phyloP scores from a whole-genome alignment of 1,140 invertebrate species.

The Doryteuthis pealeii region DNA sequence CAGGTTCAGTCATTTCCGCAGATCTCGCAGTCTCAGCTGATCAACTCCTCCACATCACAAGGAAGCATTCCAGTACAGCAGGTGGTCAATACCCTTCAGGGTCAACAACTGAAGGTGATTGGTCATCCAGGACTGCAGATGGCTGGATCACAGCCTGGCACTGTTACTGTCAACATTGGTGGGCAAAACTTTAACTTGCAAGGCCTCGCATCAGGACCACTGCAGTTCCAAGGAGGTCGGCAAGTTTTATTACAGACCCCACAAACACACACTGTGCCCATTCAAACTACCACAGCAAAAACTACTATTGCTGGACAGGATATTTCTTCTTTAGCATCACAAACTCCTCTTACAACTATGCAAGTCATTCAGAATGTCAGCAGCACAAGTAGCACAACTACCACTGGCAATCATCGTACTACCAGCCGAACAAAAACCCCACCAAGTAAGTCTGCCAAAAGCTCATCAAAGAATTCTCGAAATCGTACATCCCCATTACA shows the following conservation, averaged over 20 bases:
- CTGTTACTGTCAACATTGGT: slow-evolving; percentile 40
- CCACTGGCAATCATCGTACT: slow-evolving; percentile 15
- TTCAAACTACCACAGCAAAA: slow-evolving; percentile 3
- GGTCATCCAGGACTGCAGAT: slow-evolving; percentile 23
- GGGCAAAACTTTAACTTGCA: slow-evolving; percentile 23
- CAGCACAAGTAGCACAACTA: neutral
- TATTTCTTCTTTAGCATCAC: slow-evolving; percentile 14
- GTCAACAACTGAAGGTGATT: slow-evolving; percentile 31
- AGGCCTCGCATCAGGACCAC: neutral
- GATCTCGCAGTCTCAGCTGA: slow-evolving; percentile 23
- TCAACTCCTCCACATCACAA: slow-evolving; percentile 27
- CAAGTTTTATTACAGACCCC: slow-evolving; percentile 16
- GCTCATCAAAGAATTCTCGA: slow-evolving; percentile 14
- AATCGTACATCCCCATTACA: slow-evolving; percentile 33
- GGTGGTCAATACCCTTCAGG: slow-evolving; percentile 20
- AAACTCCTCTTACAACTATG: slow-evolving; percentile 12
- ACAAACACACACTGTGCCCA: slow-evolving; percentile 12
- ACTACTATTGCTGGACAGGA: slow-evolving; percentile 1
- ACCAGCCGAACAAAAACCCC: slow-evolving; percentile 26
- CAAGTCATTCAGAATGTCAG: slow-evolving; percentile 23
- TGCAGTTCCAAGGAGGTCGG: slow-evolving; percentile 15
- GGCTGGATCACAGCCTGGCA: slow-evolving; percentile 17
- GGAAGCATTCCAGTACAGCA: slow-evolving; percentile 21
- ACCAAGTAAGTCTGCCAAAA: slow-evolving; percentile 27
- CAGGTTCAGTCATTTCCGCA: slow-evolving; percentile 16